These are phyloP conservation scores for Linnaemya tessellans DNA, from an alignment of 2,888 invertebrate genomes.

Conservation along the genomic window DNA sequence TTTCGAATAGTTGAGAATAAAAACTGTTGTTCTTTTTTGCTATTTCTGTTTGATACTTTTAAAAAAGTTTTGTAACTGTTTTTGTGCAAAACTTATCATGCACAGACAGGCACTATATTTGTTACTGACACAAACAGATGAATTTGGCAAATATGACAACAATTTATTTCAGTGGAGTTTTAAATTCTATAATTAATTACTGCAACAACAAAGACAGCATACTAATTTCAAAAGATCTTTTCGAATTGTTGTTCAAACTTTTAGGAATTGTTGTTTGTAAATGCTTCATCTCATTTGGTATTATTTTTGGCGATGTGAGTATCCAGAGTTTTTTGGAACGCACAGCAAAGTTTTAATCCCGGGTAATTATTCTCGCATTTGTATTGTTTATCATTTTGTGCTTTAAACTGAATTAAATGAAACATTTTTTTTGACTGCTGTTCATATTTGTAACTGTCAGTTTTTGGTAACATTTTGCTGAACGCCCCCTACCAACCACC, in stretches of 20 bases:
- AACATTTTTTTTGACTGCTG: constrained; percentile 43
- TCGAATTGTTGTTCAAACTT: constrained; percentile 10
- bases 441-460: constrained; percentile 71
- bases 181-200: constrained; percentile 68
- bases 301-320: not conserved
- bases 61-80: not conserved
- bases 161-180: constrained; percentile 66
- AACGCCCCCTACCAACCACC: not conserved
- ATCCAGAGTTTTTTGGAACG: not conserved
- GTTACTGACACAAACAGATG: constrained; percentile 56
- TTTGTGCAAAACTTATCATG: constrained; percentile 14
- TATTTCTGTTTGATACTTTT: constrained; percentile 1
- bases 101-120: constrained; percentile 33
- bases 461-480: constrained; percentile 65
- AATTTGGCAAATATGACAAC: constrained; percentile 59
- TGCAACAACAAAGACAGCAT: constrained; percentile 39
- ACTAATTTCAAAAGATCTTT: constrained; percentile 52
- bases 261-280: constrained; percentile 35
- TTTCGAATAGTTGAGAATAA: constrained; percentile 46
- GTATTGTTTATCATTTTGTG: constrained; percentile 77
- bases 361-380: constrained; percentile 82
- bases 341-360: constrained; percentile 80
- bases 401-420: constrained; percentile 43
- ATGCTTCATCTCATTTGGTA: constrained; percentile 27
- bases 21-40: not conserved